Evolutionary conservation across 2,888 invertebrate genomes (phyloP), one percentile per base, ranked within the genome.

Genomic region (Cartodere bifasciata): DNA sequence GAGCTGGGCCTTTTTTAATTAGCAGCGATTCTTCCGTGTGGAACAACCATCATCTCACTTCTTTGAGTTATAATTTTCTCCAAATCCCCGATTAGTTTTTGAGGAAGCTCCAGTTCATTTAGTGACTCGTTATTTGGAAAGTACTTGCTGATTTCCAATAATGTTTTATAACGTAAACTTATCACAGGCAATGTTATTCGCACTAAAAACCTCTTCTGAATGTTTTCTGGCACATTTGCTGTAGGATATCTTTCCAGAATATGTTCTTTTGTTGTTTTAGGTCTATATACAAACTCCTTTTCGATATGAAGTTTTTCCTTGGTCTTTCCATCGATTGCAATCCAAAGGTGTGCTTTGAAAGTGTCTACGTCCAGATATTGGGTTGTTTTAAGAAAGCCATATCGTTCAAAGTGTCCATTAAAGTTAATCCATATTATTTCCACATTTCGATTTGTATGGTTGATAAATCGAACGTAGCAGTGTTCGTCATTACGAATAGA

Each of bases 291-390:
- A 54, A 46, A 53, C 13, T 44, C 36, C 7, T 70, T 60, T 37
- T 67, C 67, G 1, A 78, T 68, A 5, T 69, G 65, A 55, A 75
- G 59, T 21, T 69, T 65, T 46, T 84, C 83, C 28, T 70, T 70
- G 0, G 82, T 81, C 1, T 65, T 56, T 1, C 67, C 58, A 52
- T 86, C 84, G 1, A 75, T 63, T 49, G 85, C 87, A 38, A 86
- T 72, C 87, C 88, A 90, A 0, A 84, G 83, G 60, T 90, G 88
- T 0, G 77, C 75, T 9, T 75, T 71, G 53, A 65, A 90, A 0
- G 88, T 82, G 45, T 82, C 77, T 1, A 85, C 67, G 46, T 79
- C 74, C 29, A 70, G 62, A 45, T 56, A 67, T 22, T 43, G 32
- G 3, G 64, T 61, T 0, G 73, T 65, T 1, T 55, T 50, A n/a